Conservation (phyloP, 2,888 invertebrate species). For the Hedya salicella region DNA sequence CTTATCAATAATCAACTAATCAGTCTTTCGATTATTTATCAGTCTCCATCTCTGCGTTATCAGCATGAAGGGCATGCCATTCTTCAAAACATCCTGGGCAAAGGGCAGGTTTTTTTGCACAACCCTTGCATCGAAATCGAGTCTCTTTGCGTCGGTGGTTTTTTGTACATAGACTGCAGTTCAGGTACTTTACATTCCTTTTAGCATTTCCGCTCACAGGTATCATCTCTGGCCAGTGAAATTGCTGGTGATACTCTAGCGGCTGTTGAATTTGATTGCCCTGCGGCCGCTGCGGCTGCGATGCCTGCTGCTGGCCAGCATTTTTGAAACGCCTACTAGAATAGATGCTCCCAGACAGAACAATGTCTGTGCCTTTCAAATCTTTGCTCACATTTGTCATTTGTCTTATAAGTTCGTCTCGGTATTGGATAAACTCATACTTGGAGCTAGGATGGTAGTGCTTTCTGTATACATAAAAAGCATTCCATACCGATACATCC, state of each 20-base stretch:
- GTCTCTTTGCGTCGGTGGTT: slow-evolving; percentile 18
- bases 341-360: too few species aligned
- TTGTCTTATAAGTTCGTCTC: neutral
- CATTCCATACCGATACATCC: neutral
- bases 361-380: neutral
- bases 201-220: slow-evolving; percentile 7
- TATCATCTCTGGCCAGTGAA: slow-evolving; percentile 29
- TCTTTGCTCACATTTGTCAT: neutral
- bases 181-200: slow-evolving; percentile 16
- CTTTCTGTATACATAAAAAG: neutral
- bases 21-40: too few species aligned
- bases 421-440: neutral
- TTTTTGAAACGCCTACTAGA: too few species aligned
- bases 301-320: too few species aligned
- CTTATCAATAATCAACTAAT: too few species aligned
- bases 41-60: too few species aligned
- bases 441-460: too few species aligned
- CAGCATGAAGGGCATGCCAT: too few species aligned
- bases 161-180: slow-evolving; percentile 20
- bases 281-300: neutral
- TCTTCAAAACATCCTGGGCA: slow-evolving; percentile 33
- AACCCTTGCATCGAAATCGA: slow-evolving; percentile 30
- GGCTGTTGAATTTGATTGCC: too few species aligned
- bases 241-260: too few species aligned
- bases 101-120: slow-evolving; percentile 12